phyloP scores from a whole-genome alignment of 2,797 vertebrate genomes.

The Poeciliopsis paucimaculata region DNA sequence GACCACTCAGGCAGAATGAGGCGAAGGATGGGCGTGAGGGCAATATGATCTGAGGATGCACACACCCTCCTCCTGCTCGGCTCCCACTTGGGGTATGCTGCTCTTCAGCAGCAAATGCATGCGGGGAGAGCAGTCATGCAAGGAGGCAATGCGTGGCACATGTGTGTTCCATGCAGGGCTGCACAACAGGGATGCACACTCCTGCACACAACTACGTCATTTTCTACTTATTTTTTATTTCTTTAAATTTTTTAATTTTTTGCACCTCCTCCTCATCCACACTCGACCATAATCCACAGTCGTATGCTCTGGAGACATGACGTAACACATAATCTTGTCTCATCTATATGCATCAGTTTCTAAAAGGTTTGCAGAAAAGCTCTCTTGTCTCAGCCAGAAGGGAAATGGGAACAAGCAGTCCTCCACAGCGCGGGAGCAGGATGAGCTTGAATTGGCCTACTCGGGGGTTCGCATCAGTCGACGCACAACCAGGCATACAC shows the following conservation, averaged over 20 bases:
- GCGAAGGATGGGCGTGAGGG: constrained; percentile 72
- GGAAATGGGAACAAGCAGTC: constrained; percentile 10
- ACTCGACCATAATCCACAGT: constrained; percentile 62
- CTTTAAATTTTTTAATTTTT: no score
- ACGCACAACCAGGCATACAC: constrained; percentile 40
- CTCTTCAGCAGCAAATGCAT: constrained; percentile 60
- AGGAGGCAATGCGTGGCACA: constrained; percentile 44
- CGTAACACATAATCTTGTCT: constrained; percentile 61
- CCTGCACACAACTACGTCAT: constrained; percentile 44
- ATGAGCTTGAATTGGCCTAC: constrained; percentile 48
- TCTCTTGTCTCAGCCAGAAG: constrained; percentile 5
- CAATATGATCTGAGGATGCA: constrained; percentile 71
- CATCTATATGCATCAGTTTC: constrained; percentile 47
- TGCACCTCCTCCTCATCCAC: constrained; percentile 51
- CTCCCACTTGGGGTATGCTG: constrained; percentile 39
- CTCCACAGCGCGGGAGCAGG: constrained; percentile 34
- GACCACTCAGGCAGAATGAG: constrained; percentile 52
- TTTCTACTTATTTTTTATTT: not conserved
- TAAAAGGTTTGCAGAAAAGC: constrained; percentile 32
- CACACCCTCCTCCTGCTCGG: constrained; percentile 63
- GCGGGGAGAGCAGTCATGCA: constrained; percentile 61
- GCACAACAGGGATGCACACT: constrained; percentile 37
- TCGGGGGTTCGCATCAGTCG: constrained; percentile 42
- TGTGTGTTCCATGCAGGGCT: constrained; percentile 58
- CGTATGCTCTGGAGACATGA: constrained; percentile 74